Percentiles rank a stretch among this genome's conserved stretches.
Evolutionary conservation across 2,113 vertebrate genomes (phyloP).

Genomic region (Charina bottae): DNA sequence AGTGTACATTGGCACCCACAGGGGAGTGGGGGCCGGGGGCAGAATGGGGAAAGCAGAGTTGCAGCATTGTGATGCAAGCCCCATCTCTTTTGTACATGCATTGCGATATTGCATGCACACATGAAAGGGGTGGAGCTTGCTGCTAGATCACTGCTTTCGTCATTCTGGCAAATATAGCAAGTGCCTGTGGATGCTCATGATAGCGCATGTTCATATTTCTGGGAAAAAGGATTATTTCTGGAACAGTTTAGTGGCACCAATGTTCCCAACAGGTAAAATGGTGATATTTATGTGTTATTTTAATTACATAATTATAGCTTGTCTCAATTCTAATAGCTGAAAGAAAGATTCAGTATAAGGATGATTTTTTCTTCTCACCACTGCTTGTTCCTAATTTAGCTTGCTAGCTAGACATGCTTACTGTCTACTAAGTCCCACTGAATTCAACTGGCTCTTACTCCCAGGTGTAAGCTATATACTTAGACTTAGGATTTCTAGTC

Average conservation of each 20-base stretch:
- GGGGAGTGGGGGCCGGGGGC: background rate
- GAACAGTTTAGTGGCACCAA: background rate
- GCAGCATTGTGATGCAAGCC: background rate
- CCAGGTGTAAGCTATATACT: background rate
- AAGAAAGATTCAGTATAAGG: background rate
- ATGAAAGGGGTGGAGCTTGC: background rate
- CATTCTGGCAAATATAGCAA: background rate
- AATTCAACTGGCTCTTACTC: background rate
- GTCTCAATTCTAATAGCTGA: background rate
- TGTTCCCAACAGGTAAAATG: background rate
- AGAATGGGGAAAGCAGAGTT: background rate
- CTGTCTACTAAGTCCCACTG: background rate
- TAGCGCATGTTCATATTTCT: background rate
- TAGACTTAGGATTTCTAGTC: background rate
- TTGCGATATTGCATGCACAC: background rate
- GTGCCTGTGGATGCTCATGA: background rate
- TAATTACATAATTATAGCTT: slow-evolving; percentile 3
- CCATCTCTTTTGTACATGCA: background rate
- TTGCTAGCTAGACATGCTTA: background rate
- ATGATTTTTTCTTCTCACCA: background rate
- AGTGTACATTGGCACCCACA: background rate
- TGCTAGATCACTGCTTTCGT: background rate
- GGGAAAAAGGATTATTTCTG: background rate
- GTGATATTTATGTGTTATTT: background rate
- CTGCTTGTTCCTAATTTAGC: background rate